These are phyloP conservation scores for Harpalus rubripes DNA, from an alignment of 2,888 invertebrate species.

Conservation along the genomic window DNA sequence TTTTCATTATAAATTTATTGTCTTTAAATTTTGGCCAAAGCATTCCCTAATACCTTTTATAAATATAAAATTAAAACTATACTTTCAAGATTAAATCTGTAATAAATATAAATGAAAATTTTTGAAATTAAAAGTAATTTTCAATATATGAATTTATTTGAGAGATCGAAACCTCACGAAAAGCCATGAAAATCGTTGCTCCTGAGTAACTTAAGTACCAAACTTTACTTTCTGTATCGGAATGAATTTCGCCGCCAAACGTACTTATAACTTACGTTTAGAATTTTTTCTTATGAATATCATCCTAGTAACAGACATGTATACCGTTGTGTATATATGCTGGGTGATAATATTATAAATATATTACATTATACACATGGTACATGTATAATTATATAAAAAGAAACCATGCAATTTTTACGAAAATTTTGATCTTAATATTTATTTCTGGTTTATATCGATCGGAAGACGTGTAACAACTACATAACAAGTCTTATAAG, in stretches of 20 bases:
- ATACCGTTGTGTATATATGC: constrained; percentile 68
- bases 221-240: constrained; percentile 5
- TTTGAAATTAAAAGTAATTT: neutral
- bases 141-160: neutral
- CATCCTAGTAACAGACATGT: constrained; percentile 71
- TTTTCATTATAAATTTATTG: no score
- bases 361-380: constrained; percentile 64
- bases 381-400: constrained; percentile 66
- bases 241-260: constrained; percentile 53
- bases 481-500: constrained; percentile 67
- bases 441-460: constrained; percentile 62
- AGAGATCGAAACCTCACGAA: constrained; percentile 1
- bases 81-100: no score
- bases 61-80: no score
- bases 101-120: neutral
- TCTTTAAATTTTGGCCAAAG: no score
- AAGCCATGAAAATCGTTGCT: constrained; percentile 35
- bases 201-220: constrained; percentile 32
- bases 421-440: constrained; percentile 65
- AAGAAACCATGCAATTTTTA: constrained; percentile 65
- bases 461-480: constrained; percentile 66
- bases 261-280: constrained; percentile 68
- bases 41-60: no score
- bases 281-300: constrained; percentile 70
- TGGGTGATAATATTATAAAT: constrained; percentile 61